Base-by-base conservation (phyloP, 2,797 vertebrate genomes). In the Hybognathus amarus region DNA sequence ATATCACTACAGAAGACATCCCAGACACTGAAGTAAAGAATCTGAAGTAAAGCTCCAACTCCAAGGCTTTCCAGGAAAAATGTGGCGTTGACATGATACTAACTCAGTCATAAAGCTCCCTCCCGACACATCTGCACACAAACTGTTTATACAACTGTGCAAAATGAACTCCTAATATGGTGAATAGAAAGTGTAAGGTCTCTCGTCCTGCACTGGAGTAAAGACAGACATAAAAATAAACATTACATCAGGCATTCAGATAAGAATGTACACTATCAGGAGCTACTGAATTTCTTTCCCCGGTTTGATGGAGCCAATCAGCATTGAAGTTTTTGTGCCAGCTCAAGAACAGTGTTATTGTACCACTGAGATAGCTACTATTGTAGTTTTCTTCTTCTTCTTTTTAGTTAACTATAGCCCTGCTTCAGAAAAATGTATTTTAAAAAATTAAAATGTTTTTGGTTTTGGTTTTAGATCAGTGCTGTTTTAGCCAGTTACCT, bases 111-210 rank as follows among this genome's bases (percentile, higher is more conserved):
- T 68, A 27, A 50, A 56, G 71, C 47, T 76, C 61, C 27, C 80
- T 27, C 63, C 70, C 1, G 12, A 67, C 71, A 75, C 79, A 73
- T 73, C 68, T 73, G 59, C 67, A 63, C 73, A 61, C 38, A 38
- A 61, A 75, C 54, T 79, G 86, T 81, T 76, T 81, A 64, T 45
- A 70, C 47, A 64, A 18, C 74, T 73, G 61, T 77, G 75, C 69
- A 70, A 87, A n/a, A 71, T 9, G 38, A 84, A 42, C 42, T 22
- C 86, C 85, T 86, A 87, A 89, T 87, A 88, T 87, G 88, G 87
- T 71, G 56, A 84, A 54, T 20, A 61, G 33, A 38, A 36, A 24
- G 7, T 77, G 70, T 76, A 69, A 82, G 63, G 69, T 50, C 27
- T 73, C n/a, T 74, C n/a, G 59, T 64, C 50, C 54, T 59, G 52